phyloP scores from a whole-genome alignment of 2,113 vertebrate species.

The Megaceryle maxima region DNA sequence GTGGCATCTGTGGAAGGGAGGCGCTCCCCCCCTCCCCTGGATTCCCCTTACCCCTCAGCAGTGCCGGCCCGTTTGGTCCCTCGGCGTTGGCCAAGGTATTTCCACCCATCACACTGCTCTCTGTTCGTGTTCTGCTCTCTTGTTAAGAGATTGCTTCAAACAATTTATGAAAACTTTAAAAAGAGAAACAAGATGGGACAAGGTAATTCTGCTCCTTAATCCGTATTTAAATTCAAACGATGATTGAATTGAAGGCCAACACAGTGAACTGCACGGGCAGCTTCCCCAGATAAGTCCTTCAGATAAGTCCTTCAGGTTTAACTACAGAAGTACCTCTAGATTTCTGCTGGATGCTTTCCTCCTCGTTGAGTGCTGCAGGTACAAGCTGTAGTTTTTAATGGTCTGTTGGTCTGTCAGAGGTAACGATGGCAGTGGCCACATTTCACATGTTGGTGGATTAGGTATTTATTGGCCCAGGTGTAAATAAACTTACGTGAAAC shows the following conservation, averaged over 20 bases:
- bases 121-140: not conserved
- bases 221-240: not conserved
- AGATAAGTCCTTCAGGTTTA: not conserved
- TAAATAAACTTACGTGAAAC: not conserved
- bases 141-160: not conserved
- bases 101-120: accelerated
- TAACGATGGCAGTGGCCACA: accelerated
- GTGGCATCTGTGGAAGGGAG: too few species aligned
- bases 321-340: not conserved
- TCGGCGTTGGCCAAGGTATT: accelerated
- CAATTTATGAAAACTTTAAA: not conserved
- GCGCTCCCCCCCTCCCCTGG: accelerated
- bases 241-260: too few species aligned
- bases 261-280: not conserved
- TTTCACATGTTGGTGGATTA: not conserved
- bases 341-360: not conserved
- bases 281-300: not conserved
- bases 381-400: not conserved
- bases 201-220: not conserved
- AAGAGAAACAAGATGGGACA: not conserved
- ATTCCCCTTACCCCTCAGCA: not conserved
- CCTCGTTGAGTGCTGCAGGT: not conserved
- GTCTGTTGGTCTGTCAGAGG: not conserved
- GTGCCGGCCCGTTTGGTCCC: not conserved
- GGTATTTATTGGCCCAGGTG: not conserved